Conservation (phyloP, 2,113 vertebrate genomes). For the Zapus hudsonius region DNA sequence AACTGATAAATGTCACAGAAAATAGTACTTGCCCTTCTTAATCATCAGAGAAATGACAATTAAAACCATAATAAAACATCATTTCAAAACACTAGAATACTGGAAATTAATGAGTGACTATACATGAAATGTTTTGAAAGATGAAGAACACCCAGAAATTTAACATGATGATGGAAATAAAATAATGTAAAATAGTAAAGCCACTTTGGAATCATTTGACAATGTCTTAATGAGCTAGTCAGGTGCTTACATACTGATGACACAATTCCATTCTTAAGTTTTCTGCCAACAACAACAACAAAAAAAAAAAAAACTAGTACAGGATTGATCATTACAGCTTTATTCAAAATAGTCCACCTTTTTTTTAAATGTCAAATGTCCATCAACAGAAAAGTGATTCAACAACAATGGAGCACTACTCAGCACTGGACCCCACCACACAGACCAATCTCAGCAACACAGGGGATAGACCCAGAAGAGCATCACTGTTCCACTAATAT, state of each 20-base stretch:
- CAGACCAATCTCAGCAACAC: neutral
- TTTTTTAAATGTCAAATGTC: neutral
- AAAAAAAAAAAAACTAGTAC: neutral
- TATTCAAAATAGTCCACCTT: neutral
- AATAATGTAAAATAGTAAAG: neutral
- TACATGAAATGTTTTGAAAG: neutral
- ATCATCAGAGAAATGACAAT: constrained; percentile 14
- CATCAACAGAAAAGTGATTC: neutral
- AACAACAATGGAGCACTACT: neutral
- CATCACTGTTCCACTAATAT: neutral
- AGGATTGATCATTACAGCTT: neutral
- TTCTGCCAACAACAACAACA: neutral
- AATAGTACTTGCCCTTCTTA: neutral
- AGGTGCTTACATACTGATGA: neutral
- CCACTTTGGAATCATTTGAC: neutral
- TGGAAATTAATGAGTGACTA: neutral
- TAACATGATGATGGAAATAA: neutral
- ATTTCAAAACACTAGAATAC: neutral
- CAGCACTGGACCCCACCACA: neutral
- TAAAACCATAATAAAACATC: neutral
- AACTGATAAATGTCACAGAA: neutral
- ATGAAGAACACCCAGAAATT: neutral
- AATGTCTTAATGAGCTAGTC: neutral
- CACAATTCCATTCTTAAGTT: neutral
- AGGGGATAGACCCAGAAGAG: neutral